Conservation (phyloP, 2,797 vertebrate species). For the Acropternis orthonyx region DNA sequence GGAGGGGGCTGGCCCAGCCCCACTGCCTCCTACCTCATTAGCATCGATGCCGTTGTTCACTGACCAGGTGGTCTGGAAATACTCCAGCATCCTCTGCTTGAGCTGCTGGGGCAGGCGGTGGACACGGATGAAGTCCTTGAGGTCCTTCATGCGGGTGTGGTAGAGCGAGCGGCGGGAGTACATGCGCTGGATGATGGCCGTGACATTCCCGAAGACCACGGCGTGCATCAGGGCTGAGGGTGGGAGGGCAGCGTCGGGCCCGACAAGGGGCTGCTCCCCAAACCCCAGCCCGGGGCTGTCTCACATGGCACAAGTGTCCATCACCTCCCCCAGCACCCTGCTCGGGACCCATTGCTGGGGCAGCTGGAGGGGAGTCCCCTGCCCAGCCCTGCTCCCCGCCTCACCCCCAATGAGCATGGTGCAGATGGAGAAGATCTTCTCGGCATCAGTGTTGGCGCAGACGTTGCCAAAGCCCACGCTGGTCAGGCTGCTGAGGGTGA, state of each 20-base stretch:
- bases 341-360: accelerated
- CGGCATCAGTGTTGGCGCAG: conserved; percentile 91
- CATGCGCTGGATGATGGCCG: conserved; percentile 98
- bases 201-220: conserved; percentile 95
- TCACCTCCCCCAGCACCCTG: accelerated
- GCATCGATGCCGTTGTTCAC: conserved; percentile 95
- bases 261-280: background rate
- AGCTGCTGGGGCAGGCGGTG: conserved; percentile 91
- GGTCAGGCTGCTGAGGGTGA: conserved; percentile 96
- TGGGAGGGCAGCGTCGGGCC: background rate
- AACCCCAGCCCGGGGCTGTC: background rate
- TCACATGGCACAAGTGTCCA: accelerated
- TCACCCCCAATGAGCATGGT: conserved; percentile 95
- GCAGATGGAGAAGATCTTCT: conserved; percentile 97
- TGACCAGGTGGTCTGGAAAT: conserved; percentile 97
- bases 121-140: conserved; percentile 94
- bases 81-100: conserved; percentile 94
- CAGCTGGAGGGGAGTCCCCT: background rate
- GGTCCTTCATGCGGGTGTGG: conserved; percentile 94
- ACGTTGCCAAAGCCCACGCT: conserved; percentile 93
- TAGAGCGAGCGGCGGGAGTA: conserved; percentile 94
- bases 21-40: conserved; percentile 84
- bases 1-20: accelerated
- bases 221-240: conserved; percentile 93
- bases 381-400: background rate